These are phyloP conservation scores for Lithosia quadra DNA, from an alignment of 2,888 invertebrate genomes.

Conservation along the genomic window DNA sequence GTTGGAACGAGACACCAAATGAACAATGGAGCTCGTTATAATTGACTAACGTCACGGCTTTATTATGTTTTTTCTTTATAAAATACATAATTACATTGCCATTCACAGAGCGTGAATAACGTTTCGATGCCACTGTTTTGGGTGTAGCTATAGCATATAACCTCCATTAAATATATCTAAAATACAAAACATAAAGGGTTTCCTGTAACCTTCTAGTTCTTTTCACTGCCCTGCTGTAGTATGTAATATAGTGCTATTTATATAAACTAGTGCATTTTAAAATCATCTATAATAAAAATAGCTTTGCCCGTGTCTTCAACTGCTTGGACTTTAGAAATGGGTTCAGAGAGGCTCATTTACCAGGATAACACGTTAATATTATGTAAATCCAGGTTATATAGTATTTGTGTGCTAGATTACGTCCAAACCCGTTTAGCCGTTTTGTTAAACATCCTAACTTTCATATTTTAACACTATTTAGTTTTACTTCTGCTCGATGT, in stretches of 20 bases:
- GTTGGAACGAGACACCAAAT: constrained; percentile 41
- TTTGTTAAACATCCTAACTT: neutral
- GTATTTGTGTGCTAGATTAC: neutral
- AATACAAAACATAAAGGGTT: constrained; percentile 32
- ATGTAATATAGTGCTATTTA: too few species aligned
- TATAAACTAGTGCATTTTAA: neutral
- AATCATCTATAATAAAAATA: neutral
- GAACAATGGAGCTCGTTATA: constrained; percentile 51
- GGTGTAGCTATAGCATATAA: constrained; percentile 23
- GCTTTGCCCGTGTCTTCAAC: neutral
- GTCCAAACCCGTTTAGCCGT: neutral
- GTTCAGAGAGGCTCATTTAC: neutral
- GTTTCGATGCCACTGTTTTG: constrained; percentile 26
- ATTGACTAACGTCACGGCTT: constrained; percentile 42
- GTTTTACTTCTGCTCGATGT: neutral
- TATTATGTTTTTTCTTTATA: constrained; percentile 29
- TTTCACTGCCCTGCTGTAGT: constrained; percentile 3
- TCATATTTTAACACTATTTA: neutral
- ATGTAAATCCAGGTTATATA: neutral
- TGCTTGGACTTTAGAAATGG: neutral
- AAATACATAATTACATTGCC: constrained; percentile 35
- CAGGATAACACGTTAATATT: neutral
- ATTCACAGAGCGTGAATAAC: constrained; percentile 46
- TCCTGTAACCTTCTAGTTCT: constrained; percentile 18
- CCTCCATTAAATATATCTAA: constrained; percentile 26